Evolutionary conservation across 2,888 invertebrate genomes (phyloP), one percentile per base, ranked within the genome.

Genomic region (Galeopsomyia nigrocyanea): DNA sequence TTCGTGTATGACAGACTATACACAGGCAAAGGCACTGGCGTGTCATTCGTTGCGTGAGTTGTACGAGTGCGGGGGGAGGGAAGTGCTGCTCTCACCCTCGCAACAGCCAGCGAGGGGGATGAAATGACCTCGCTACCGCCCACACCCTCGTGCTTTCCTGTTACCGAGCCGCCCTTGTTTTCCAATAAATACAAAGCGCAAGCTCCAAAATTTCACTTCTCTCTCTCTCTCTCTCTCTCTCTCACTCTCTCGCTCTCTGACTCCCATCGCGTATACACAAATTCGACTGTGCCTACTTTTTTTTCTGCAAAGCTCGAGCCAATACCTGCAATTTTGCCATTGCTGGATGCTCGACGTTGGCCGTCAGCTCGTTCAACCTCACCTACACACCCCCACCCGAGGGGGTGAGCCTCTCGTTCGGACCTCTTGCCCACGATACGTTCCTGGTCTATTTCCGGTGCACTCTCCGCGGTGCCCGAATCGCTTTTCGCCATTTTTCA

Each of bases 151-250:
- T 85, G 82, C 73, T 81, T 75, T 66, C 85, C 85, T 85, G 83
- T 77, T 85, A 85, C 82, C 82, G 71, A 82, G 82, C 84, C 83
- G 82, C 85, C 85, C 85, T 85, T 83, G 85, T 85, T 85, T 85
- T 85, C 85, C 85, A 85, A 85, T 85, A 85, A 85, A 83, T 82
- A 84, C 83, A 82, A 84, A 84, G 81, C 78, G 75, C 76, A 70
- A 71, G 21, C 22, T 13, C 46, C 21, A 3, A 58, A 66, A 77
- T 66, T 39, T 51, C 47, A 16, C n/a, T 49, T 14, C 49, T 16
- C 17, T 17, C 22, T 17, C 53, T 6, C 22, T 19, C n/a, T n/a
- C n/a, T n/a, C n/a, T n/a, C n/a, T n/a, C n/a, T n/a, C n/a, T n/a
- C n/a, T n/a, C n/a, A n/a, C n/a, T n/a, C n/a, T n/a, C n/a, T n/a